Base-by-base conservation (phyloP, 2,888 invertebrate species). In the Spicauda simplicius region DNA sequence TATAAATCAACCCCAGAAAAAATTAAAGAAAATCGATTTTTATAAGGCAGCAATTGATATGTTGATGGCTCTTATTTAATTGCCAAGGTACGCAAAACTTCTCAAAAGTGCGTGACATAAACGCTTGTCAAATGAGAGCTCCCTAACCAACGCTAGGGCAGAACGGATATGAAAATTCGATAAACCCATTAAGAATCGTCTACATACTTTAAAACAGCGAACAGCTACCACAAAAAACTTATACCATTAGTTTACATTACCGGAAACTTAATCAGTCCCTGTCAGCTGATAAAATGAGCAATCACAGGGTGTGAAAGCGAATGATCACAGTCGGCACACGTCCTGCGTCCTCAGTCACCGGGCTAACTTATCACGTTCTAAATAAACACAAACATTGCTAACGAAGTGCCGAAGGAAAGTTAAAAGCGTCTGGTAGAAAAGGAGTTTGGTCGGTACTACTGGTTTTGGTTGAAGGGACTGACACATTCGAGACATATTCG, bases 371-470 rank as follows among this genome's bases (percentile, higher is more conserved):
- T 91, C 88, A 87, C 83, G 84, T 78, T 86, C 82, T 87, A 88
- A 91, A 91, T 90, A 91, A 90, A 91, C 85, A 90, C 88, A 88
- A 89, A 87, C 84, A 86, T 78, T 77, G 77, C 87, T 91, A 92
- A 92, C 88, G 89, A 91, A 88, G 88, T 90, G 91, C 84, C 83
- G 86, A 91, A 87, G 86, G 85, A 85, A 87, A 88, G 87, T 90
- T 91, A 86, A 91, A 90, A 90, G 85, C 87, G 87, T 82, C 84
- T 81, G 71, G 82, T 79, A 80, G 81, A 80, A 80, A 83, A 83
- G 80, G 75, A 82, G 80, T 76, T 76, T 56, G 68, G 56, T 70
- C 76, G 77, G 2, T 82, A 88, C 84, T 74, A 82, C 33, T 67
- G 69, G 75, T 72, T 62, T 8, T 0, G 5, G 30, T n/a, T 60